These are phyloP conservation scores for Idris sp. DNA, from an alignment of 1,140 invertebrate species.

Conservation along the genomic window DNA sequence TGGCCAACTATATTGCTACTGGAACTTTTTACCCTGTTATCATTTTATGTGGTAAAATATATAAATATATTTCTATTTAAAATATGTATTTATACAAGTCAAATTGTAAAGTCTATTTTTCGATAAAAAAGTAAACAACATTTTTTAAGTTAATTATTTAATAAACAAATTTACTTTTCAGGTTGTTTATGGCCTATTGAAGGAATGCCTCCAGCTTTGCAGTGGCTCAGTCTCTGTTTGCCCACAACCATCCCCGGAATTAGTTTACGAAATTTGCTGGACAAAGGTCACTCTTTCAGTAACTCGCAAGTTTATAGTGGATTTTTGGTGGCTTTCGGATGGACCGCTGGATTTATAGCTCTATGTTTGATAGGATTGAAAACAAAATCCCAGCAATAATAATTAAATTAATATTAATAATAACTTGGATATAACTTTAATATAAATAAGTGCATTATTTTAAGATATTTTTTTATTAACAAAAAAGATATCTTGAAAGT, in stretches of 20 bases:
- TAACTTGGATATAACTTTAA: not conserved
- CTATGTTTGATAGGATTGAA: conserved; percentile 76
- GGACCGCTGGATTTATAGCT: conserved; percentile 77
- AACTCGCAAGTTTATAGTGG: conserved; percentile 81
- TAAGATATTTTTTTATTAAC: no score
- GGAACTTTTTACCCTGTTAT: conserved; percentile 93
- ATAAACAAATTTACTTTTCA: no score
- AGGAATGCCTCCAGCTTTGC: conserved; percentile 81
- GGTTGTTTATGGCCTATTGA: conserved; percentile 95
- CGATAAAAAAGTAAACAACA: no score
- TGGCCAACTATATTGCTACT: conserved; percentile 89
- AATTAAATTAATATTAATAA: no score
- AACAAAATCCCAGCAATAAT: no score
- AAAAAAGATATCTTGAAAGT: no score
- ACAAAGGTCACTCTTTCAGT: conserved; percentile 80
- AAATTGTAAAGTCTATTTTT: no score
- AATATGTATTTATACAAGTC: no score
- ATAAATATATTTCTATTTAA: not conserved
- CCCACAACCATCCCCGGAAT: conserved; percentile 84
- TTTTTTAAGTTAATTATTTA: no score
- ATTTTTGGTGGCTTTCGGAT: conserved; percentile 80
- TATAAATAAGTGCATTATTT: no score
- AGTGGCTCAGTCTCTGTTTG: conserved; percentile 79
- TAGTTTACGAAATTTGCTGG: conserved; percentile 82
- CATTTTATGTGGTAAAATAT: conserved; percentile 84